Conservation (phyloP, 2,888 invertebrate species). For the Buathra laborator region DNA sequence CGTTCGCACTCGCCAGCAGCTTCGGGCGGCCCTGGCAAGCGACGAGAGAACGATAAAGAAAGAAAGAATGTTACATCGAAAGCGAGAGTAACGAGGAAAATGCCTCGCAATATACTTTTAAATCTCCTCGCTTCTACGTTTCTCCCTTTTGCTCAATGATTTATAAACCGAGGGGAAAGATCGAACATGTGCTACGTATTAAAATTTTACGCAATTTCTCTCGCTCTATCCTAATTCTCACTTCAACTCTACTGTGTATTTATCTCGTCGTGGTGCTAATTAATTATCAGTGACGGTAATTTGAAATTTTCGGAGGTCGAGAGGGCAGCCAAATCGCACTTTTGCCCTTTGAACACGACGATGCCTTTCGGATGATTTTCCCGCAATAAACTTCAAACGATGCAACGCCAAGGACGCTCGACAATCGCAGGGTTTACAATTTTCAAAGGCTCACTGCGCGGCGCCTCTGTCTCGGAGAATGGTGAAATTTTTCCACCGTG, state of each 20-base stretch:
- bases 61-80: conserved; percentile 33
- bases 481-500: neutral
- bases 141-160: conserved; percentile 72
- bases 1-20: conserved; percentile 34
- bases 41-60: conserved; percentile 43
- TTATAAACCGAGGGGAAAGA: conserved; percentile 75
- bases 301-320: conserved; percentile 63
- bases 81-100: conserved; percentile 50
- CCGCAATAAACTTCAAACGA: conserved; percentile 59
- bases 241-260: conserved; percentile 17
- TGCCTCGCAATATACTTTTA: conserved; percentile 44
- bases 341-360: conserved; percentile 59
- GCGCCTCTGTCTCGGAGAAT: neutral
- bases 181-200: conserved; percentile 80
- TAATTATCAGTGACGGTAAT: conserved; percentile 66
- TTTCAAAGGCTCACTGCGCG: neutral
- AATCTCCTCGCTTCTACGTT: conserved; percentile 53
- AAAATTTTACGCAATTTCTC: conserved; percentile 70
- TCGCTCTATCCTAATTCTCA: conserved; percentile 30
- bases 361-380: conserved; percentile 53
- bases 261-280: conserved; percentile 49
- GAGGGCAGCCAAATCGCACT: conserved; percentile 30
- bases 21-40: conserved; percentile 3
- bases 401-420: conserved; percentile 26
- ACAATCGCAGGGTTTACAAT: neutral